Conservation (phyloP, 2,797 vertebrate genomes). For the Danio jaintianensis region DNA sequence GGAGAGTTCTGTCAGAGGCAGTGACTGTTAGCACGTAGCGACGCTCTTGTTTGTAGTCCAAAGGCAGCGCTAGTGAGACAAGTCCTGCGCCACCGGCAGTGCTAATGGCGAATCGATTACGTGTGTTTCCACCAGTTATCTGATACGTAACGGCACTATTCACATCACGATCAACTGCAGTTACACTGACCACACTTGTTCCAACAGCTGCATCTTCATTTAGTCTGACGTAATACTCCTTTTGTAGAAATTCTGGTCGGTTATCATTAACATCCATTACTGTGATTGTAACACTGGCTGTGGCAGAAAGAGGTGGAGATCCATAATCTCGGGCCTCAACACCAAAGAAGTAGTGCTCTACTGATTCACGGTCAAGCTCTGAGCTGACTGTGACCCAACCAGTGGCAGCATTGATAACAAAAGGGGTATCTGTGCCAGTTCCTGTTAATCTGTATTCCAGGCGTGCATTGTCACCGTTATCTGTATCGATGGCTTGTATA, state of each 20-base stretch:
- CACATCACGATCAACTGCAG: constrained; percentile 92
- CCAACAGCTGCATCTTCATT: constrained; percentile 94
- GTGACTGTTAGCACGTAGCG: constrained; percentile 94
- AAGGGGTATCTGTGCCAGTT: constrained; percentile 87
- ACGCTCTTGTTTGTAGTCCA: constrained; percentile 98
- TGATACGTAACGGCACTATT: constrained; percentile 98
- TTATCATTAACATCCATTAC: constrained; percentile 99
- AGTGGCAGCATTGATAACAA: constrained; percentile 93
- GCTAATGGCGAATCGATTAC: constrained; percentile 97
- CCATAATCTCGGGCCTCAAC: constrained; percentile 96
- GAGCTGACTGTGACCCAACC: constrained; percentile 96
- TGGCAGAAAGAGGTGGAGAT: constrained; percentile 88
- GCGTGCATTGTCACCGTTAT: constrained; percentile 91
- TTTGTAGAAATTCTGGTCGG: constrained; percentile 93
- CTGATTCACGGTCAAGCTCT: constrained; percentile 90
- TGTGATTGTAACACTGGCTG: constrained; percentile 94
- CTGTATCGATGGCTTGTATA: constrained; percentile 97
- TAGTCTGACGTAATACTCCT: constrained; percentile 91
- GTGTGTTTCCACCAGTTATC: constrained; percentile 95
- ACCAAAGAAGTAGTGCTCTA: constrained; percentile 95
- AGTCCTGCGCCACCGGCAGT: constrained; percentile 90
- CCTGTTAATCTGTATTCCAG: constrained; percentile 93
- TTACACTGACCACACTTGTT: constrained; percentile 92
- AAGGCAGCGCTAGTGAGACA: constrained; percentile 90
- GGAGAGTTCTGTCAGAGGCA: constrained; percentile 94